Evolutionary conservation across 1,140 invertebrate species (phyloP).

Genomic region (Megalonaias nervosa): DNA sequence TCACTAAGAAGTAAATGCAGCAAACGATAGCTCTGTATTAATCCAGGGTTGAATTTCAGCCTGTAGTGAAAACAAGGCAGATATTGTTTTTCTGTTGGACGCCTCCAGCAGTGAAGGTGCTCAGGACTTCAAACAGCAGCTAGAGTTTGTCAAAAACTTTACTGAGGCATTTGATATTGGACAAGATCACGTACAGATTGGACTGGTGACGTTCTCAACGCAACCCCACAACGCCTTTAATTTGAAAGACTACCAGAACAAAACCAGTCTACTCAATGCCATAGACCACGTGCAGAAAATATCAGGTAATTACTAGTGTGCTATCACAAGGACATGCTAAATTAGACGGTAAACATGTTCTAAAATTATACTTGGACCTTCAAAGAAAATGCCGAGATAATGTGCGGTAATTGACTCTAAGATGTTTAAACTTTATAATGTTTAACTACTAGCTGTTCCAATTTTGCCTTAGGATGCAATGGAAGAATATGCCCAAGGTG

Average conservation of each 20-base stretch:
- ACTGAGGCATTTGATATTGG: conserved; percentile 41
- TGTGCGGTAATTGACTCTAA: too few relatives aligned
- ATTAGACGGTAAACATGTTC: too few relatives aligned
- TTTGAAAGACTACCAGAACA: conserved; percentile 16
- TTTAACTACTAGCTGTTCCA: too few relatives aligned
- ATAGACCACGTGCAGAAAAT: conserved; percentile 8
- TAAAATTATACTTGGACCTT: too few relatives aligned
- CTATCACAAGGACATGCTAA: too few relatives aligned
- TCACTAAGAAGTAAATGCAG: too few relatives aligned
- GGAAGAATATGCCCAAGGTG: too few relatives aligned
- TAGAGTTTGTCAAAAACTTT: conserved; percentile 42
- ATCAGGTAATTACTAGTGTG: conserved; percentile 9
- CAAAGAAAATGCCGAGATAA: too few relatives aligned
- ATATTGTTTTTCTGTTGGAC: conserved; percentile 54
- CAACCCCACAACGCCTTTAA: conserved; percentile 18
- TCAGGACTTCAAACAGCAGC: conserved; percentile 40
- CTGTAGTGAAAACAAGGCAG: conserved; percentile 43
- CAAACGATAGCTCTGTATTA: too few relatives aligned
- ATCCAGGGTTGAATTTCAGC: conserved; percentile 26
- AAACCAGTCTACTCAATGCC: conserved; percentile 2
- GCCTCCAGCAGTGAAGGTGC: conserved; percentile 47
- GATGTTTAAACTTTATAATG: too few relatives aligned
- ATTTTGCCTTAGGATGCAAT: too few relatives aligned
- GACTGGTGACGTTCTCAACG: conserved; percentile 20
- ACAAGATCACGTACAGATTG: conserved; percentile 20